These are phyloP conservation scores for Drosophila neoperkinsi DNA, from an alignment of 2,888 invertebrate genomes.

Conservation along the genomic window DNA sequence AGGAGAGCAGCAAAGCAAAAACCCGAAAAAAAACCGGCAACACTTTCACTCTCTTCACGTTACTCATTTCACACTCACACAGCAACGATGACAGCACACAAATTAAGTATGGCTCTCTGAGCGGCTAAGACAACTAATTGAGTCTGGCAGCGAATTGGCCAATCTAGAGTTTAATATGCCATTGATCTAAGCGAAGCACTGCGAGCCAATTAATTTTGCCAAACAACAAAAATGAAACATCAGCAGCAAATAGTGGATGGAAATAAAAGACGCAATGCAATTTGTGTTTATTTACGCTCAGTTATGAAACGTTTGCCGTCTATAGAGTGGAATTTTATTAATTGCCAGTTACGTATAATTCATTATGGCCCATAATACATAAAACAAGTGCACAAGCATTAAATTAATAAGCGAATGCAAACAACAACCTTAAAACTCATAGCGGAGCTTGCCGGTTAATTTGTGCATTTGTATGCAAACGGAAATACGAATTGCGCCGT, in stretches of 20 bases:
- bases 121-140: conserved; percentile 20
- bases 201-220: conserved; percentile 35
- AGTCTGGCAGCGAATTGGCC: conserved; percentile 33
- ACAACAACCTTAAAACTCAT: background rate
- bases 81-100: conserved; percentile 26
- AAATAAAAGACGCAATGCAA: conserved; percentile 25
- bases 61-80: conserved; percentile 15
- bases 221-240: conserved; percentile 23
- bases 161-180: conserved; percentile 48
- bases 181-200: conserved; percentile 14
- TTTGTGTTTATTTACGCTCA: conserved; percentile 34
- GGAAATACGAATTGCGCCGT: conserved; percentile 32
- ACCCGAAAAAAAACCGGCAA: conserved; percentile 56
- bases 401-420: conserved; percentile 32
- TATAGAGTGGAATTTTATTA: conserved; percentile 37
- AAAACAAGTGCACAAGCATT: conserved; percentile 23
- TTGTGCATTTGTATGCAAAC: conserved; percentile 71
- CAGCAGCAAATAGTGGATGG: conserved; percentile 21
- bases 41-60: conserved; percentile 67
- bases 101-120: conserved; percentile 16
- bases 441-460: conserved; percentile 43
- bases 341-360: conserved; percentile 32
- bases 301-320: conserved; percentile 44
- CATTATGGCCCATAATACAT: conserved; percentile 6
- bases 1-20: conserved; percentile 8